Conservation (phyloP, 2,888 invertebrate species). For the Adela reaumurella region DNA sequence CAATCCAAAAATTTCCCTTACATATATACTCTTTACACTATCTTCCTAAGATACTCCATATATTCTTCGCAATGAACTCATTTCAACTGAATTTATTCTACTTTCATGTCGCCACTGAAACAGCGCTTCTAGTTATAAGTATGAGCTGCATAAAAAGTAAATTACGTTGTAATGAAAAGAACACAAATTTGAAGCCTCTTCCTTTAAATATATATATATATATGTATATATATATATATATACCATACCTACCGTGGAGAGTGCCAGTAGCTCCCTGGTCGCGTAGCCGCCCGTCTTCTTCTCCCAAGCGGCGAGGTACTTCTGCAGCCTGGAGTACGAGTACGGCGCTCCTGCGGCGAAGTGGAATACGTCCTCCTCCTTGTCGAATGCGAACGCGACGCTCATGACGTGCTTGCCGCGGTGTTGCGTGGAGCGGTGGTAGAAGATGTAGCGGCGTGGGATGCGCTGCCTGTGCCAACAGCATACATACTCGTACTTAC, state of each 20-base stretch:
- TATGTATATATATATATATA: background rate
- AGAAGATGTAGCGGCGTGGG: slow-evolving; percentile 81
- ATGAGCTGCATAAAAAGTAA: too few species aligned
- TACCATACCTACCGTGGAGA: slow-evolving; percentile 52
- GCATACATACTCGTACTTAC: too few species aligned
- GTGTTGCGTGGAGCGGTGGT: slow-evolving; percentile 86
- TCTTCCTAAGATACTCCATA: too few species aligned
- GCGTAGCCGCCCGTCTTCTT: slow-evolving; percentile 66
- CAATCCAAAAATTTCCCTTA: too few species aligned
- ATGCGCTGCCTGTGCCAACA: slow-evolving; percentile 64
- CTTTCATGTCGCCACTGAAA: too few species aligned
- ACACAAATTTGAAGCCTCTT: too few species aligned
- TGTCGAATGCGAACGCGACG: slow-evolving; percentile 92
- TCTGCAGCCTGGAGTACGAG: slow-evolving; percentile 88
- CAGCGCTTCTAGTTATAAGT: too few species aligned
- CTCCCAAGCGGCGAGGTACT: slow-evolving; percentile 68
- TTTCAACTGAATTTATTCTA: too few species aligned
- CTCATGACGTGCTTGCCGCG: slow-evolving; percentile 89
- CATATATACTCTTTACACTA: too few species aligned
- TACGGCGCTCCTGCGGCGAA: slow-evolving; percentile 94
- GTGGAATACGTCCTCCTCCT: slow-evolving; percentile 92
- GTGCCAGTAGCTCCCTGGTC: slow-evolving; percentile 66
- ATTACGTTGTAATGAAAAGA: too few species aligned
- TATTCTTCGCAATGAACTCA: too few species aligned
- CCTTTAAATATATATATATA: too few species aligned